These are phyloP conservation scores for Fragum whitleyi DNA, from an alignment of 2,888 invertebrate species.

Conservation along the genomic window DNA sequence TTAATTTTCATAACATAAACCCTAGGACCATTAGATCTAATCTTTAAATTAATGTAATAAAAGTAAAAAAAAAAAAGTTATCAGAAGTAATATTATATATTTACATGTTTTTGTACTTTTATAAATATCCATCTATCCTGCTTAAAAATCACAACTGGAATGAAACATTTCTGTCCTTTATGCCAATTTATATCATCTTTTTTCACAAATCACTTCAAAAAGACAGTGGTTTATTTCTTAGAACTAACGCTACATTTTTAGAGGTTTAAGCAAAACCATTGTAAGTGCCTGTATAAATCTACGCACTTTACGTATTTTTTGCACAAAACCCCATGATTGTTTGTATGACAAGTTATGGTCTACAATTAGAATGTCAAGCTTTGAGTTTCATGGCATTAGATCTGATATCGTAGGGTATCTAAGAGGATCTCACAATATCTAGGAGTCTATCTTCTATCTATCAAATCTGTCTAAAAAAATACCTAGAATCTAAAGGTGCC, in stretches of 20 bases:
- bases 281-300: neutral
- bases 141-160: neutral
- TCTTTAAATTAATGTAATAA: too few species aligned
- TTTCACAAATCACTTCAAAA: neutral
- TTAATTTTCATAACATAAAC: too few species aligned
- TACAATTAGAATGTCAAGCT: slow-evolving; percentile 9
- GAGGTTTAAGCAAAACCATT: neutral
- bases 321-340: neutral
- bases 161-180: neutral
- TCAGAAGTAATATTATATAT: neutral
- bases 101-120: neutral
- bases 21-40: too few species aligned
- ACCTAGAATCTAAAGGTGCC: neutral
- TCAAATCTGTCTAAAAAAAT: neutral
- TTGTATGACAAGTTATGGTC: neutral
- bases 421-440: too few species aligned
- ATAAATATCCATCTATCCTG: neutral
- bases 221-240: too few species aligned
- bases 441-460: neutral
- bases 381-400: neutral
- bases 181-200: neutral
- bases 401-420: neutral
- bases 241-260: neutral
- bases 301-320: neutral
- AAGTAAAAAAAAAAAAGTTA: too few species aligned